Percentiles rank a stretch among this genome's conserved stretches.
These are phyloP conservation scores for Drosophila kambysellisi DNA, from an alignment of 2,888 invertebrate genomes.

Conservation along the genomic window DNA sequence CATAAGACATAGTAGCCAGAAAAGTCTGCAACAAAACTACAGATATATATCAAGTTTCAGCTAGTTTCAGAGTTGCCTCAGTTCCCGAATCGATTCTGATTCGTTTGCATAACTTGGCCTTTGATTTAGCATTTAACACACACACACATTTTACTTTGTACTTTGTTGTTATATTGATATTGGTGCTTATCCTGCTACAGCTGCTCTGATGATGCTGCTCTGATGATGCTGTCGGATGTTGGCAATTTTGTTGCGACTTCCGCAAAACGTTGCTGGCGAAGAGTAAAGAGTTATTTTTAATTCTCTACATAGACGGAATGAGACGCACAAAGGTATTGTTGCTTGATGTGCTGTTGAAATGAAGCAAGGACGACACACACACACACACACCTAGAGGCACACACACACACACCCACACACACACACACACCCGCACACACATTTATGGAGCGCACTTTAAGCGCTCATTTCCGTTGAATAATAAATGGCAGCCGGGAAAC, in stretches of 20 bases:
- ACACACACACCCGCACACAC: slow-evolving; percentile 4
- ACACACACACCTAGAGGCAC: background rate
- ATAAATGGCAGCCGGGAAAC: slow-evolving; percentile 52
- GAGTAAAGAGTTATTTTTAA: slow-evolving; percentile 74
- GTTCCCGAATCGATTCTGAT: background rate
- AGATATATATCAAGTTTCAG: background rate
- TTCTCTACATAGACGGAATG: slow-evolving; percentile 62
- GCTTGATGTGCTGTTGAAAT: background rate
- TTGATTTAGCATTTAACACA: slow-evolving; percentile 18
- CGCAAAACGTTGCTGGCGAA: slow-evolving; percentile 46
- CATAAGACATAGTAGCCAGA: background rate
- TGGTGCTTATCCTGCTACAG: slow-evolving; percentile 37
- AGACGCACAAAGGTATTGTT: slow-evolving; percentile 11
- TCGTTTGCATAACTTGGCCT: background rate
- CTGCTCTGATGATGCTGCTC: background rate
- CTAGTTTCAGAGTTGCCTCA: background rate
- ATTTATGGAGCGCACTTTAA: slow-evolving; percentile 32
- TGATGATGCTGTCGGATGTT: slow-evolving; percentile 61
- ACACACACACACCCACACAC: slow-evolving; percentile 1
- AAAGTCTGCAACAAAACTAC: background rate
- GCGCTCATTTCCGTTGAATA: slow-evolving; percentile 69
- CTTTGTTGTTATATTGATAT: slow-evolving; percentile 24
- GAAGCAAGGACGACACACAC: slow-evolving; percentile 2
- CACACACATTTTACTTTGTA: slow-evolving; percentile 22
- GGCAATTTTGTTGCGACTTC: slow-evolving; percentile 72